phyloP scores from a whole-genome alignment of 2,797 vertebrate genomes.

The Mus minutoides region DNA sequence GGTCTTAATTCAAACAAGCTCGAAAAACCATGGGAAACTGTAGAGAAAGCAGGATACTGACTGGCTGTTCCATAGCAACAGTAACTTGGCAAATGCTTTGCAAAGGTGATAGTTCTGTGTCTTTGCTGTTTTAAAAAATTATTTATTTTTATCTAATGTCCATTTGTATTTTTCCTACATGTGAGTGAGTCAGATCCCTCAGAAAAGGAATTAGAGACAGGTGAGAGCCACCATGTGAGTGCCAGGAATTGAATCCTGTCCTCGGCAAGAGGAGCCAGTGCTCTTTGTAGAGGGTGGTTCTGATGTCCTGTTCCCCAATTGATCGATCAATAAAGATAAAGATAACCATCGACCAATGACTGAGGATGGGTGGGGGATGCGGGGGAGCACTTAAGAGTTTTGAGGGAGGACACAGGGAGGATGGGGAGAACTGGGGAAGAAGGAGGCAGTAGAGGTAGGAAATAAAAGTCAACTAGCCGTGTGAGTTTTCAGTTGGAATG shows the following conservation, averaged over 20 bases:
- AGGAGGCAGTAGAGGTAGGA: too few relatives aligned
- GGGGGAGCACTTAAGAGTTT: too few relatives aligned
- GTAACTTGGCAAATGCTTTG: background rate
- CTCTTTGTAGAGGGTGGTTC: too few relatives aligned
- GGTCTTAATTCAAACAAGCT: background rate
- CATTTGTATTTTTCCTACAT: background rate
- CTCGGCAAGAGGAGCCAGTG: background rate
- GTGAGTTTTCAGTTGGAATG: too few relatives aligned
- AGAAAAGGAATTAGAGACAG: background rate
- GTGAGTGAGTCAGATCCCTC: background rate
- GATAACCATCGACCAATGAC: too few relatives aligned
- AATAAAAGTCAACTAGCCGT: too few relatives aligned
- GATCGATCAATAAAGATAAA: too few relatives aligned
- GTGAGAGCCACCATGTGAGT: background rate
- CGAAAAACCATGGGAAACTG: background rate
- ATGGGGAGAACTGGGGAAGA: too few relatives aligned
- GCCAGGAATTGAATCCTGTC: background rate
- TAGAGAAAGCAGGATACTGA: background rate
- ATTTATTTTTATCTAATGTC: background rate
- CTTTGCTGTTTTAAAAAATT: background rate
- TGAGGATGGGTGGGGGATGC: too few relatives aligned
- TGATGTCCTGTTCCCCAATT: too few relatives aligned
- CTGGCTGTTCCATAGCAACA: background rate
- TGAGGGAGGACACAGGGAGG: too few relatives aligned
- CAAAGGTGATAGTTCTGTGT: background rate